phyloP scores from a whole-genome alignment of 2,797 vertebrate genomes.

The Loriculus beryllinus region DNA sequence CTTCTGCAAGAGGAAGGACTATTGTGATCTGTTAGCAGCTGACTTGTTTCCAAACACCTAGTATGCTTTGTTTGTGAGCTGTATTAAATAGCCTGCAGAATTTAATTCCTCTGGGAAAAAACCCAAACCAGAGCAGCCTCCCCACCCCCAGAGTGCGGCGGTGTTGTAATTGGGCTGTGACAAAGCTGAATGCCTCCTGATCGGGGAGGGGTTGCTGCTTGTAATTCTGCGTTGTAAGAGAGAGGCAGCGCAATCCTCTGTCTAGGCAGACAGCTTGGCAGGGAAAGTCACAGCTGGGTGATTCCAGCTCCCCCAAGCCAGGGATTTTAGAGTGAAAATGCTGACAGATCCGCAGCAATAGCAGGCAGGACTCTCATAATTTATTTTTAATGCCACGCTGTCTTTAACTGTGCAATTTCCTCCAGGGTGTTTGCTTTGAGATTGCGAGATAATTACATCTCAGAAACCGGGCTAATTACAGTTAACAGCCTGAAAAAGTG shows the following conservation, averaged over 20 bases:
- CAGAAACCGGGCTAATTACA: slow-evolving; percentile 84
- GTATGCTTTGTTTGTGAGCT: not conserved
- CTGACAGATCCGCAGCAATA: slow-evolving; percentile 59
- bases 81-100: slow-evolving; percentile 9
- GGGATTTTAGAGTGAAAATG: slow-evolving; percentile 46
- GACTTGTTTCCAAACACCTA: slow-evolving; percentile 58
- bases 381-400: slow-evolving; percentile 81
- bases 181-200: not conserved
- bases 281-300: slow-evolving; percentile 38
- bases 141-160: not conserved
- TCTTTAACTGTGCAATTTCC: slow-evolving; percentile 80
- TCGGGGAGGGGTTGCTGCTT: not conserved
- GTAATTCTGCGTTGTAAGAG: not conserved
- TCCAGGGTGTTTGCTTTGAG: slow-evolving; percentile 84
- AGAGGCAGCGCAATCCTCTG: rapidly evolving
- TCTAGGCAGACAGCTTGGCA: slow-evolving; percentile 40
- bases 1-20: not conserved
- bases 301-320: slow-evolving; percentile 12
- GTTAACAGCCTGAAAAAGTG: slow-evolving; percentile 81
- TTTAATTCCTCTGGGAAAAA: slow-evolving; percentile 43
- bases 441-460: slow-evolving; percentile 83
- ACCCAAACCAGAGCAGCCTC: not conserved
- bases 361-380: slow-evolving; percentile 72
- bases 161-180: slow-evolving; percentile 16
- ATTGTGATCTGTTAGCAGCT: not conserved